Evolutionary conservation across 2,888 invertebrate species (phyloP).

Genomic region (Cacoxenus indagator): DNA sequence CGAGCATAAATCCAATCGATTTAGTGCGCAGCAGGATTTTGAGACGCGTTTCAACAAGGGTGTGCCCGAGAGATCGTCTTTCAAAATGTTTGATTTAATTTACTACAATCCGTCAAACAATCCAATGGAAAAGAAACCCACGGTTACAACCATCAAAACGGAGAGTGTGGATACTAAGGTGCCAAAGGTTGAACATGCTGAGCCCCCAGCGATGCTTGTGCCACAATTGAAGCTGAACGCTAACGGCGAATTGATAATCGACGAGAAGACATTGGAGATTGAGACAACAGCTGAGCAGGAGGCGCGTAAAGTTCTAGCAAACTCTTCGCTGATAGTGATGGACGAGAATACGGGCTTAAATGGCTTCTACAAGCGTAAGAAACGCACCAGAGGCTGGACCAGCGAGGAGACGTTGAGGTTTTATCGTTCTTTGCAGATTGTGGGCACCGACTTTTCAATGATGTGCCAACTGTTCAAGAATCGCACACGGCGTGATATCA

Average conservation of each 20-base stretch:
- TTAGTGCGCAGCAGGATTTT: slow-evolving; percentile 61
- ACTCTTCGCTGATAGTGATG: slow-evolving; percentile 77
- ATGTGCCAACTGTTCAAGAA: slow-evolving; percentile 88
- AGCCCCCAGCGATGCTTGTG: slow-evolving; percentile 74
- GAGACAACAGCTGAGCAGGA: slow-evolving; percentile 79
- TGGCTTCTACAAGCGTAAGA: slow-evolving; percentile 78
- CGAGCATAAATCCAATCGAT: slow-evolving; percentile 72
- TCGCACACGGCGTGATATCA: slow-evolving; percentile 84
- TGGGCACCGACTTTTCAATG: slow-evolving; percentile 93
- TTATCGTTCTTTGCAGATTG: slow-evolving; percentile 88
- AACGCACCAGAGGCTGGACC: slow-evolving; percentile 82
- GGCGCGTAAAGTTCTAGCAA: slow-evolving; percentile 76
- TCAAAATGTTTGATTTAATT: slow-evolving; percentile 94
- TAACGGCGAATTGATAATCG: slow-evolving; percentile 86
- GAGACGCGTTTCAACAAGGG: slow-evolving; percentile 62
- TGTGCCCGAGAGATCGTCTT: slow-evolving; percentile 75
- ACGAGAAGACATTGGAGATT: slow-evolving; percentile 83
- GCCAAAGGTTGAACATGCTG: slow-evolving; percentile 35
- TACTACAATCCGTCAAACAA: slow-evolving; percentile 88
- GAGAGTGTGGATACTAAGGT: slow-evolving; percentile 57
- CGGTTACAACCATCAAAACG: slow-evolving; percentile 45
- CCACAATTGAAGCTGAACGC: slow-evolving; percentile 90
- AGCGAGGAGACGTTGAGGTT: slow-evolving; percentile 88
- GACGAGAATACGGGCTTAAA: slow-evolving; percentile 73
- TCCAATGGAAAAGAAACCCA: slow-evolving; percentile 76